Conservation (phyloP, 2,113 vertebrate genomes). For the Oriolus oriolus region DNA sequence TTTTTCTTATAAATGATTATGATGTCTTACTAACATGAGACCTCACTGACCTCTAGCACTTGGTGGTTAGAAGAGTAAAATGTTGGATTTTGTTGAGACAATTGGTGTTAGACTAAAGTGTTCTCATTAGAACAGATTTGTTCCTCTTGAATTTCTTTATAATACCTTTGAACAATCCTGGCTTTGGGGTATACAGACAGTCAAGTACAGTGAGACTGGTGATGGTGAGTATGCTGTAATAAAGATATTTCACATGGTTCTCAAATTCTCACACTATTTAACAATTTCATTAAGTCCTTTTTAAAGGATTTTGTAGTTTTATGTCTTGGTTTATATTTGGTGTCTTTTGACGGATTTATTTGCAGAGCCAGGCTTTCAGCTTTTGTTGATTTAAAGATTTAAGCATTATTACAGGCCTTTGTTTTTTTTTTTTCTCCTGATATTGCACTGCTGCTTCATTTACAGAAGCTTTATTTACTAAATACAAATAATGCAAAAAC, state of each 20-base stretch:
- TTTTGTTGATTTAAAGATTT: conserved; percentile 55
- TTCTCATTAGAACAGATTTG: neutral
- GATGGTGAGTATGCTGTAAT: neutral
- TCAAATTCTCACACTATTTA: conserved; percentile 36
- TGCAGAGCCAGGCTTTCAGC: conserved; percentile 55
- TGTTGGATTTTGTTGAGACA: neutral
- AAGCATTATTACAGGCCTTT: conserved; percentile 17
- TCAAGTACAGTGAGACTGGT: neutral
- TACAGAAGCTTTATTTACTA: conserved; percentile 46
- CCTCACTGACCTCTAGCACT: neutral
- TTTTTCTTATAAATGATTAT: neutral
- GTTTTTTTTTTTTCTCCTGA: neutral
- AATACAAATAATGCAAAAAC: conserved; percentile 42
- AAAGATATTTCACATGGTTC: neutral
- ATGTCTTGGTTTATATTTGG: conserved; percentile 39
- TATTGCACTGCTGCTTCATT: conserved; percentile 23
- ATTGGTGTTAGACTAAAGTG: neutral
- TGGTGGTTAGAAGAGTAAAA: neutral
- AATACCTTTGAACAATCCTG: conserved; percentile 12
- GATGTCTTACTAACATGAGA: neutral
- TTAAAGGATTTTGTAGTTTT: conserved; percentile 35
- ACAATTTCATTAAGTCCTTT: conserved; percentile 30
- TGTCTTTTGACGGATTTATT: conserved; percentile 55
- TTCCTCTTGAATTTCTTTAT: conserved; percentile 10
- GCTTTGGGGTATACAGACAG: conserved; percentile 18